phyloP scores from a whole-genome alignment of 2,797 vertebrate genomes.

The Bradypus variegatus region DNA sequence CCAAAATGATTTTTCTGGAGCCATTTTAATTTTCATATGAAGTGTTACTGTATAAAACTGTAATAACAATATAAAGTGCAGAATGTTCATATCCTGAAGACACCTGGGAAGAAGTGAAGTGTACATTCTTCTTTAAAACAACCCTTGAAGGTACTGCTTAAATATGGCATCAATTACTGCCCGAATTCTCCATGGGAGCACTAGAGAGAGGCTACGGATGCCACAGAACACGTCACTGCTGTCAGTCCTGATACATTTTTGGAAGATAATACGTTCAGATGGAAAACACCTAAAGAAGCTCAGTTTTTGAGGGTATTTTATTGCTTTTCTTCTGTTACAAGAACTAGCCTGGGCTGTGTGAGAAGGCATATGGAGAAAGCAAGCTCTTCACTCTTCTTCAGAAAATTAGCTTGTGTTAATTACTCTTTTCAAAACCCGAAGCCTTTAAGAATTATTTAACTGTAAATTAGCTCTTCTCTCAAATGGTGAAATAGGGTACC shows the following conservation, averaged over 20 bases:
- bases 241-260: conserved; percentile 4
- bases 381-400: neutral
- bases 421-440: neutral
- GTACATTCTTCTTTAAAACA: conserved; percentile 42
- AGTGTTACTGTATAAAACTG: neutral
- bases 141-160: conserved; percentile 13
- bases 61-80: neutral
- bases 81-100: conserved; percentile 26
- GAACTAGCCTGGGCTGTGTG: neutral
- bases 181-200: conserved; percentile 41
- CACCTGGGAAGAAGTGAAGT: conserved; percentile 41
- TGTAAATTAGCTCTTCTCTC: neutral
- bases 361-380: neutral
- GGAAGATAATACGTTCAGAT: neutral
- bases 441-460: neutral
- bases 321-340: neutral
- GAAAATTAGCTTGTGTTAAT: neutral
- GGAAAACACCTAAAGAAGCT: conserved; percentile 32
- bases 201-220: conserved; percentile 31
- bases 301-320: neutral
- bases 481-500: neutral
- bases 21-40: neutral
- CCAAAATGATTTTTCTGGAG: conserved; percentile 50
- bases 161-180: conserved; percentile 23
- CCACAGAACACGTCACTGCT: conserved; percentile 6